Base-by-base conservation (phyloP, 2,797 vertebrate species). In the Hypotaenidia okinawae region DNA sequence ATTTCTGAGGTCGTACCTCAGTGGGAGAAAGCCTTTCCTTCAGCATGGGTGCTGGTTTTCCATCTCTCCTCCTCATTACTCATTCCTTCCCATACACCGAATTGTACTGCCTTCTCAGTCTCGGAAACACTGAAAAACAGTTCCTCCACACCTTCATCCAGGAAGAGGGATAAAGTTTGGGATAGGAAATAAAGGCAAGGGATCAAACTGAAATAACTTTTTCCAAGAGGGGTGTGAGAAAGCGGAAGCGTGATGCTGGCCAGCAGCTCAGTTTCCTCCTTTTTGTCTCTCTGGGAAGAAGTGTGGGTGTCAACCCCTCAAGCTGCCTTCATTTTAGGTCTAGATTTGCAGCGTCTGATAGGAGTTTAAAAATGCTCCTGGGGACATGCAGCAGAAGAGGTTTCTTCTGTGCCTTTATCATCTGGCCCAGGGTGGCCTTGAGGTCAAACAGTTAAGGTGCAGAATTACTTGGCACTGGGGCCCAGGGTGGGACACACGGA, bases 151-250 rank as follows among this genome's bases (percentile, higher is more conserved):
- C 4, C 6, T 32, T 90, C 76, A 12, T 37, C 16, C 25, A 33
- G 23, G 12, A 51, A 63, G 9, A 6, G 8, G 33, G 22, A 6
- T 58, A 39, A 78, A n/a, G 39, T 17, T 51, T 58, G 33, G 13
- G 27, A 54, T 1, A 10, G 37, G 32, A 92, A 89, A 77, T 37
- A 57, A 57, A n/a, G 19, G 9, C 0, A 0, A 67, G 23, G 4
- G 2, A 88, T 24, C 7, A 51, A 45, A 54, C 12, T 54, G 28
- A 89, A 37, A 10, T 41, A 24, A 35, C 18, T 8, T 80, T 90
- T 75, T 19, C 49, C 32, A 35, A 23, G 17, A 23, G 5, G 33
- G 13, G 6, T 10, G 3, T 57, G 43, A 67, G 58, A 87, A 91
- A 85, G 45, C 5, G 17, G 78, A 85, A 77, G 37, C 0, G 0